Base-by-base conservation (phyloP, 2,888 invertebrate species). In the Ophion ventricosus region DNA sequence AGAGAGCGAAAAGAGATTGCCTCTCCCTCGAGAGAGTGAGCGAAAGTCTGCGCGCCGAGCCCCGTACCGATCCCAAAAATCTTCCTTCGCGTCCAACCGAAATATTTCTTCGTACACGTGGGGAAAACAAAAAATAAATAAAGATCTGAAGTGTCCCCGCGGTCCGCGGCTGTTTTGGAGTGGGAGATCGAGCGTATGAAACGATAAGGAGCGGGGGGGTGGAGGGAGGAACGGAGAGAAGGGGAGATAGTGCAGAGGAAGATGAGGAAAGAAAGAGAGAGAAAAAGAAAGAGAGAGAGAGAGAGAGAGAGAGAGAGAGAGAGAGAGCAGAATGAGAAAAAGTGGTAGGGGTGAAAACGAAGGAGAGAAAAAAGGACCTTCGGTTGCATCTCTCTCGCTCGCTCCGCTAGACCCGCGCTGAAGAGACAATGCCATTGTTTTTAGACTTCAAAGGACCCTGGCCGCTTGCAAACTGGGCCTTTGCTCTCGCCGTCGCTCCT, bases 341-440 rank as follows among this genome's bases (percentile, higher is more conserved):
- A 59, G 69, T 66, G 64, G 67, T 63, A 66, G 64, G 84, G 78
- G 81, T 67, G 80, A 83, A 83, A 83, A 79, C 74, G 86, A 84
- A 86, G 87, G 87, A 84, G 56, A 56, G 43, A 66, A 75, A 70
- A 78, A 70, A 88, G 89, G 86, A 87, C 88, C 88, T 88, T 88
- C 88, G 87, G 87, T 84, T 79, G 84, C 85, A 82, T 87, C 90
- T 88, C 88, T 90, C 87, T 91, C 91, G 91, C 92, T 93, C 91
- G 91, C 84, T 91, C 92, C 66, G 73, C 80, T 80, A 73, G 80
- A 73, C 49, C 66, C 80, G 73, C 66, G 66, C 78, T 91, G 91
- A 93, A 93, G 92, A 92, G 92, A 93, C 93, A 93, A 93, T 93
- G 93, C 90, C 93, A 93, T 93, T 93, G 93, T 93, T 93, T 93